Evolutionary conservation across 2,797 vertebrate genomes (phyloP).

Genomic region (Gorsachius magnificus): DNA sequence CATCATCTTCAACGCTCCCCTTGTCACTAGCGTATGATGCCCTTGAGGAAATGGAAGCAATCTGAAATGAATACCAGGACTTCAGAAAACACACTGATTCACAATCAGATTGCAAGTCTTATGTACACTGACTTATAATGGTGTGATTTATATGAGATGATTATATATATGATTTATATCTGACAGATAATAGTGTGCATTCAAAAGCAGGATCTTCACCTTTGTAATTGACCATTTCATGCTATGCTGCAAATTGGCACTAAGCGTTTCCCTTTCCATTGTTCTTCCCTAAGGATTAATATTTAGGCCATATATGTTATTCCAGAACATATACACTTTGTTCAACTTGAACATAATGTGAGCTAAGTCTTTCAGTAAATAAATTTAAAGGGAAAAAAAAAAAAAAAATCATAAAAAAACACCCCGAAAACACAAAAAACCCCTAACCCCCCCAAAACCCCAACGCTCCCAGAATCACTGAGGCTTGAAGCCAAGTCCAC

Average conservation of each 20-base stretch:
- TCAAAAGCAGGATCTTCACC: not conserved
- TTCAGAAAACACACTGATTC: not conserved
- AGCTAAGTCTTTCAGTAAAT: not conserved
- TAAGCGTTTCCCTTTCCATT: not conserved
- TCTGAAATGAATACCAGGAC: not conserved
- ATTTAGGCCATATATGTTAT: not conserved
- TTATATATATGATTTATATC: not conserved
- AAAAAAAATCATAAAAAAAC: not conserved
- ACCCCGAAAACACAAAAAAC: fast-evolving
- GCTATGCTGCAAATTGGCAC: not conserved
- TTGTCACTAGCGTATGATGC: not conserved
- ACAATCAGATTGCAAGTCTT: not conserved
- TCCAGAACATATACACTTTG: not conserved
- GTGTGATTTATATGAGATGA: not conserved
- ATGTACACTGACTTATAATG: not conserved
- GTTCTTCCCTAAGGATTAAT: not conserved
- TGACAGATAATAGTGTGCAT: not conserved
- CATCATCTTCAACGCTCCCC: not conserved
- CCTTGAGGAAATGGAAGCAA: not conserved
- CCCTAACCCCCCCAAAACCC: fast-evolving
- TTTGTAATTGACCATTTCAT: not conserved
- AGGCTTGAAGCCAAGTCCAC: not conserved
- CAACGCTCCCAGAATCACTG: not conserved
- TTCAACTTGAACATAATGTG: not conserved
- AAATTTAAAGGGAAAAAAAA: not conserved